Conservation (phyloP, 2,113 vertebrate genomes). For the Rhinoderma darwinii region DNA sequence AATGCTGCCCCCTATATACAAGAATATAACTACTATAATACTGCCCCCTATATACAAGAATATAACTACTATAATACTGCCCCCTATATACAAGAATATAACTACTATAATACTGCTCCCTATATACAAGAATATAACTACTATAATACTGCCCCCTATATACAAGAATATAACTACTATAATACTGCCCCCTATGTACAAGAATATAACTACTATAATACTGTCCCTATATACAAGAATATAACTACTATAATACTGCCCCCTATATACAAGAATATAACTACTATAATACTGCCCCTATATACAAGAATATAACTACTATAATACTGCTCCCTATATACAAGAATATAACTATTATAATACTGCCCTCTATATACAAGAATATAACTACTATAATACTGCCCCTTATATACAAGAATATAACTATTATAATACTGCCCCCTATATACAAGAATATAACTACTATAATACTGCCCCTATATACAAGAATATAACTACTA, state of each 20-base stretch:
- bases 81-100: neutral
- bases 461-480: neutral
- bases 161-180: constrained; percentile 15
- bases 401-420: no score
- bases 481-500: neutral
- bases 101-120: neutral
- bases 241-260: constrained; percentile 16
- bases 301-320: constrained; percentile 13
- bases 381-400: no score
- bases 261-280: constrained; percentile 1
- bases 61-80: neutral
- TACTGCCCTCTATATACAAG: no score
- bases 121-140: neutral
- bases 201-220: constrained; percentile 5
- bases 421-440: no score
- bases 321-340: constrained; percentile 1
- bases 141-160: neutral
- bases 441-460: no score
- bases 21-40: constrained; percentile 8
- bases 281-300: constrained; percentile 4
- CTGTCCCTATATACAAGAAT: neutral
- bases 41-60: neutral
- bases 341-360: neutral
- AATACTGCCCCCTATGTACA: constrained; percentile 2
- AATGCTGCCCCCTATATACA: neutral